Evolutionary conservation across 2,797 vertebrate genomes (phyloP).

Genomic region (Eleutherodactylus coqui): DNA sequence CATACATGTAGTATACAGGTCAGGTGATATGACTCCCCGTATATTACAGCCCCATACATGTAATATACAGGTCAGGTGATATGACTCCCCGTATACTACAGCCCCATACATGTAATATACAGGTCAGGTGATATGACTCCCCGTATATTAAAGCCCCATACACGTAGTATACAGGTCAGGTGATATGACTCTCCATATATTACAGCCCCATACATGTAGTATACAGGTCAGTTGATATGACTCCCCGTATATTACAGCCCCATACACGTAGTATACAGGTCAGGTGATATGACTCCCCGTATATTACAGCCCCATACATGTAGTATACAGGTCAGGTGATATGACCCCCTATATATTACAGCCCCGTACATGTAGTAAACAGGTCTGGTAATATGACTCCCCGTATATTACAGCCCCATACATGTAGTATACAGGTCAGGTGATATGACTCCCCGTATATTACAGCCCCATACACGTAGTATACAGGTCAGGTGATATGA

Average conservation of each 20-base stretch:
- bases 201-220: neutral
- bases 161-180: neutral
- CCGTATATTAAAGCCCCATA: too few relatives aligned
- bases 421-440: neutral
- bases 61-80: neutral
- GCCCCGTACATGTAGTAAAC: neutral
- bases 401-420: neutral
- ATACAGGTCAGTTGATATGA: neutral
- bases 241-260: neutral
- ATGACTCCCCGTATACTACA: neutral
- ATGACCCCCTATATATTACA: too few relatives aligned
- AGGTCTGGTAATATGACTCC: neutral
- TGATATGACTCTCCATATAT: neutral
- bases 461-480: neutral
- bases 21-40: too few relatives aligned
- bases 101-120: neutral
- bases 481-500: neutral
- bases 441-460: too few relatives aligned
- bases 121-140: too few relatives aligned
- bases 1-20: neutral
- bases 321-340: constrained; percentile 1
- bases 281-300: neutral
- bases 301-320: too few relatives aligned
- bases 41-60: neutral
- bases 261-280: neutral